Evolutionary conservation across 2,113 vertebrate genomes (phyloP).

Genomic region (Beaufortia kweichowensis): DNA sequence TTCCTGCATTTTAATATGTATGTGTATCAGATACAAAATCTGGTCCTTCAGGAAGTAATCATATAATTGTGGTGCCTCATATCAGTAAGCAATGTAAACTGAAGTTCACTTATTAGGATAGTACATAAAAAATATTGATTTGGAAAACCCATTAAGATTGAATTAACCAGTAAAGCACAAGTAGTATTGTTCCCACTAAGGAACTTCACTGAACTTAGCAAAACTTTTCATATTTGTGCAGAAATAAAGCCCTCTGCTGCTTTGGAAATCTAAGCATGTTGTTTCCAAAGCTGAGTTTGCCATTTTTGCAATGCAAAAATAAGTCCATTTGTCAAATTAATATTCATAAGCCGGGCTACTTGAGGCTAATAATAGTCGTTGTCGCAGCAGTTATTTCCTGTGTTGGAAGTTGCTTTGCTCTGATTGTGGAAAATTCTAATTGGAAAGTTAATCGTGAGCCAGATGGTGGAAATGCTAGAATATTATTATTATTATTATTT

Average conservation of each 20-base stretch:
- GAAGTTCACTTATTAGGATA: conserved; percentile 6
- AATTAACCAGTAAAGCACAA: neutral
- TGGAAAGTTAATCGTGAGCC: conserved; percentile 66
- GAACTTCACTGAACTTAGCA: neutral
- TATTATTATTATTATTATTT: conserved; percentile 57
- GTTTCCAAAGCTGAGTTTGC: neutral
- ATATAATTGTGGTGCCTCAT: conserved; percentile 10
- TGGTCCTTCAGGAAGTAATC: conserved; percentile 1
- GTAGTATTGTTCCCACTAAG: neutral
- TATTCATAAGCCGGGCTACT: conserved; percentile 44
- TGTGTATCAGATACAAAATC: neutral
- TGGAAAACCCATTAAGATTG: conserved; percentile 20
- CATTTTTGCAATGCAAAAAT: conserved; percentile 29
- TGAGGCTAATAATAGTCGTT: conserved; percentile 47
- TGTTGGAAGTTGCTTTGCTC: conserved; percentile 56
- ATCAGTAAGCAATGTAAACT: neutral
- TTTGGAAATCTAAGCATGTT: conserved; percentile 6
- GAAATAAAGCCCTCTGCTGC: neutral
- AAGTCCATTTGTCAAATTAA: conserved; percentile 41
- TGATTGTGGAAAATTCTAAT: conserved; percentile 65
- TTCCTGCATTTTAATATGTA: neutral
- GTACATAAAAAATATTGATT: conserved; percentile 21
- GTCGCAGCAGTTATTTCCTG: conserved; percentile 58
- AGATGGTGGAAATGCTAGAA: conserved; percentile 63
- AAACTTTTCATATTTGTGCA: neutral